These are phyloP conservation scores for Lepus townsendii DNA, from an alignment of 2,797 vertebrate genomes.

Conservation along the genomic window DNA sequence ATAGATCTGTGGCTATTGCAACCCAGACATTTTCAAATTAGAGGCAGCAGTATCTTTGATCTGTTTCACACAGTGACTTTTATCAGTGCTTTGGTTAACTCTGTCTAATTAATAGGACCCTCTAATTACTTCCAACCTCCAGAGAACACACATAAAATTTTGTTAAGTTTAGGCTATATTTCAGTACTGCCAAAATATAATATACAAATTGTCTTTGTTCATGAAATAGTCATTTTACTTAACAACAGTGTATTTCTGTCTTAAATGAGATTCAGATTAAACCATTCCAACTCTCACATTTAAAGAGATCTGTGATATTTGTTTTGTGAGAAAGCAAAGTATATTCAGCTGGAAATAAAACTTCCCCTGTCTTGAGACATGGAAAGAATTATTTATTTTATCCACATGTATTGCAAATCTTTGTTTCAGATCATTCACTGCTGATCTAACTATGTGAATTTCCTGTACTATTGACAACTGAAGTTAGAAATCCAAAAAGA, in stretches of 20 bases:
- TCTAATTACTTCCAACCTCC: background rate
- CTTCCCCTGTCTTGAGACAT: background rate
- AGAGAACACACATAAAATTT: background rate
- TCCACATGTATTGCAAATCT: background rate
- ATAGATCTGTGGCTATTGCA: accelerated
- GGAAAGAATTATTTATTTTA: background rate
- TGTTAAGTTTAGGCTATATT: background rate
- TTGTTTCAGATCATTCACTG: background rate
- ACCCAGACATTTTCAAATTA: background rate
- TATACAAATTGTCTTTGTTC: background rate
- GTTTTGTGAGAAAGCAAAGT: background rate
- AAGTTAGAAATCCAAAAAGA: background rate
- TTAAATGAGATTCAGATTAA: background rate
- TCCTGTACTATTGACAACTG: background rate
- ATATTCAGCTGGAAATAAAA: background rate
- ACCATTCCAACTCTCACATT: background rate
- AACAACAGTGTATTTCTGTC: background rate
- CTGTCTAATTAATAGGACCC: background rate
- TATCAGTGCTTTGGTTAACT: background rate
- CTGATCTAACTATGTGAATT: background rate
- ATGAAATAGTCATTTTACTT: background rate
- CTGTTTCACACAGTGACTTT: background rate
- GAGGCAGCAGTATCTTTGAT: background rate
- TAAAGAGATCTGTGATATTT: background rate
- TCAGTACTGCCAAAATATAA: background rate